Percentiles rank a stretch among this genome's conserved stretches.
These are phyloP conservation scores for Molanna angustata DNA, from an alignment of 2,888 invertebrate genomes.

Conservation along the genomic window DNA sequence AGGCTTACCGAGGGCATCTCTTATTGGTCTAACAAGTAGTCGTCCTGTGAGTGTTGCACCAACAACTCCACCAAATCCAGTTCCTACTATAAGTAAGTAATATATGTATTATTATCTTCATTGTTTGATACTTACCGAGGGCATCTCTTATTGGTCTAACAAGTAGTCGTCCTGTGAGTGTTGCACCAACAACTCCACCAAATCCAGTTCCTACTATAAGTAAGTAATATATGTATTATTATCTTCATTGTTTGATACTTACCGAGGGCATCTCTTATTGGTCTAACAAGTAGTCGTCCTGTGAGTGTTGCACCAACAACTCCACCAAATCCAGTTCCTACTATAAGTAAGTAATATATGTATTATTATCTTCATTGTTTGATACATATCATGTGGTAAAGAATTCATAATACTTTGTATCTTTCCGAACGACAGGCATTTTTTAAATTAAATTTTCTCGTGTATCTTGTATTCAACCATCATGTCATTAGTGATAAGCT, in stretches of 20 bases:
- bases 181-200: slow-evolving; percentile 64
- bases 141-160: slow-evolving; percentile 77
- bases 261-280: slow-evolving; percentile 77
- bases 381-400: too few species aligned
- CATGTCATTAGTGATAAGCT: too few species aligned
- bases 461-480: too few species aligned
- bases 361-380: too few species aligned
- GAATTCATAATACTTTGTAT: too few species aligned
- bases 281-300: slow-evolving; percentile 70
- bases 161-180: slow-evolving; percentile 67
- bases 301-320: slow-evolving; percentile 63
- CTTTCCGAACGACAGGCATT: too few species aligned
- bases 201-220: slow-evolving; percentile 69
- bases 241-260: too few species aligned
- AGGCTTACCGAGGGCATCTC: slow-evolving; percentile 76
- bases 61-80: slow-evolving; percentile 67
- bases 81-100: slow-evolving; percentile 65
- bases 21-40: slow-evolving; percentile 75
- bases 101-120: too few species aligned
- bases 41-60: slow-evolving; percentile 65
- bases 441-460: too few species aligned
- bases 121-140: too few species aligned
- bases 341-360: slow-evolving; percentile 64
- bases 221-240: too few species aligned
- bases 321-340: slow-evolving; percentile 69